Evolutionary conservation across 2,113 vertebrate species (phyloP).

Genomic region (Phrynosoma platyrhinos): DNA sequence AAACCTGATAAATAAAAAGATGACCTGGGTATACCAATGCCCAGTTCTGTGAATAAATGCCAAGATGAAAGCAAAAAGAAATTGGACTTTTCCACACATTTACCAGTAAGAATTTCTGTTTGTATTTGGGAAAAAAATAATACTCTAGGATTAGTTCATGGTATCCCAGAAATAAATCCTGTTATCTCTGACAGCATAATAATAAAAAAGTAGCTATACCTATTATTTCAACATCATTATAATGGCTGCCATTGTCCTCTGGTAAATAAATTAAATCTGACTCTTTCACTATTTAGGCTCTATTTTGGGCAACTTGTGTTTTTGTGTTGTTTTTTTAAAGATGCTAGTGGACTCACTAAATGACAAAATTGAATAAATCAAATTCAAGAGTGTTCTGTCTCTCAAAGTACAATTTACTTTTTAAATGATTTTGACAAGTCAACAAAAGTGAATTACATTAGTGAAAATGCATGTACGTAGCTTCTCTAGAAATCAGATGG

Average conservation of each 20-base stretch:
- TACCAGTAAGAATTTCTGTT: slow-evolving; percentile 12
- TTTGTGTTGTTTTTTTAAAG: slow-evolving; percentile 3
- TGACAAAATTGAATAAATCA: slow-evolving; percentile 19
- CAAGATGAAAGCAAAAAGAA: not conserved
- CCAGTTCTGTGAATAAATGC: not conserved
- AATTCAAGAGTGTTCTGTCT: not conserved
- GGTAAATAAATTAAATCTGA: slow-evolving; percentile 20
- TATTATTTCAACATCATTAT: slow-evolving; percentile 12
- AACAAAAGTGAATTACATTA: slow-evolving; percentile 1
- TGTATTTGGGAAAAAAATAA: not conserved
- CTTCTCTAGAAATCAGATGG: not conserved
- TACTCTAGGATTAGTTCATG: not conserved
- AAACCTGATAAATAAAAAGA: not conserved
- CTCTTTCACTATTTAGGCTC: slow-evolving; percentile 1
- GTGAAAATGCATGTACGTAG: not conserved
- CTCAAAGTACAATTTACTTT: not conserved
- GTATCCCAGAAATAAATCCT: not conserved
- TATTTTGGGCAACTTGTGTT: slow-evolving; percentile 24
- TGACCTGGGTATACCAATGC: not conserved
- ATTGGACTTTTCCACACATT: not conserved
- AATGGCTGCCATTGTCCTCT: not conserved
- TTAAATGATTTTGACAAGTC: not conserved
- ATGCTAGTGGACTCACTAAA: slow-evolving; percentile 1
- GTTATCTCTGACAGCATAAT: slow-evolving; percentile 1
- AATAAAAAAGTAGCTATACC: not conserved